These are phyloP conservation scores for Heliconius charithonia DNA, from an alignment of 2,888 invertebrate genomes.

Conservation along the genomic window DNA sequence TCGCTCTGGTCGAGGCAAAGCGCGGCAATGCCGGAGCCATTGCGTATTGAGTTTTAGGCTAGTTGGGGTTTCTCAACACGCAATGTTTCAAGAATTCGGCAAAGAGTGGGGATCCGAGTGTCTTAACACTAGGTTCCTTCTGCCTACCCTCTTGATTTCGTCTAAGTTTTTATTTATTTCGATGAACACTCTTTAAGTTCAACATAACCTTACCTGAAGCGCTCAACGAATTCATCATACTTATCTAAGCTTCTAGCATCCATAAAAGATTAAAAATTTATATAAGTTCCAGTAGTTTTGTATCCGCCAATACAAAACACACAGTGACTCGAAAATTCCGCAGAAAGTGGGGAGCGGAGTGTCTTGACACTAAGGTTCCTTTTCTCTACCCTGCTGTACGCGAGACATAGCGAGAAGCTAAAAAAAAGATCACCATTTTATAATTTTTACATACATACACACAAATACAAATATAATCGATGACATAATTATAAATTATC, in stretches of 20 bases:
- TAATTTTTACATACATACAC: background rate
- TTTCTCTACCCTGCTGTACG: background rate
- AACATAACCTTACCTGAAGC: background rate
- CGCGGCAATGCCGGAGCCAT: no score
- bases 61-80: no score
- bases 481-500: background rate
- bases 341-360: background rate
- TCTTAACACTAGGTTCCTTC: no score
- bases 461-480: constrained; percentile 5
- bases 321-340: no score
- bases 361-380: background rate
- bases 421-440: background rate
- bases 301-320: background rate
- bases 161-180: background rate
- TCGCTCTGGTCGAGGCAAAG: no score
- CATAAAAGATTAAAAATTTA: background rate
- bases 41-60: no score
- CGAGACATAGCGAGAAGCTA: background rate
- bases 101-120: no score
- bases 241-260: background rate
- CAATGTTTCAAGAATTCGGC: no score
- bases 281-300: background rate
- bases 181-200: background rate
- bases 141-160: no score
- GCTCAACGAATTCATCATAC: background rate